Evolutionary conservation across 2,888 invertebrate genomes (phyloP).

Genomic region (Tridacna crocea): DNA sequence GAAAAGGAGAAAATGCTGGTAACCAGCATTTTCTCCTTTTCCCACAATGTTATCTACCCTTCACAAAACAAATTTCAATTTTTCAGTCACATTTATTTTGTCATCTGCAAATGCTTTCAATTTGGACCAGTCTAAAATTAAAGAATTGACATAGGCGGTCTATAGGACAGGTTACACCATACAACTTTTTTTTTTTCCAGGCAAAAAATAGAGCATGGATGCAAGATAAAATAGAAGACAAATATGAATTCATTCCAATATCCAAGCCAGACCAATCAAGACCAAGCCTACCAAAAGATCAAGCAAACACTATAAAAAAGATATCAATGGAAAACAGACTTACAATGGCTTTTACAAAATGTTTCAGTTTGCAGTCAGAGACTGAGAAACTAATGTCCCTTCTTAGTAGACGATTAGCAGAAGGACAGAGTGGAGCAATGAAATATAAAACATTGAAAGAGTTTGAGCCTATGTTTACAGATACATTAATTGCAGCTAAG

Average conservation of each 20-base stretch:
- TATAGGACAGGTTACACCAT: too few species aligned
- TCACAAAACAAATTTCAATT: too few species aligned
- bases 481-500: background rate
- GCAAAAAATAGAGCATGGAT: background rate
- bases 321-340: background rate
- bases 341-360: background rate
- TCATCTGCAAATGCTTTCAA: too few species aligned
- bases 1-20: too few species aligned
- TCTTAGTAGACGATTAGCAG: background rate
- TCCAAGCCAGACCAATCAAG: background rate
- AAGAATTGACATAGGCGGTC: too few species aligned
- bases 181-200: background rate
- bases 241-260: constrained; percentile 5
- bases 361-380: background rate
- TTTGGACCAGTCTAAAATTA: too few species aligned
- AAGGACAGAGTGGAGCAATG: constrained; percentile 1
- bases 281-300: background rate
- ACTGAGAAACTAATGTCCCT: background rate
- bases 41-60: too few species aligned
- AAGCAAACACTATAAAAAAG: background rate
- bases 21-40: too few species aligned
- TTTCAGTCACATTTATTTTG: too few species aligned
- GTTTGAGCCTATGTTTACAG: background rate
- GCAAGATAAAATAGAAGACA: background rate
- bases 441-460: constrained; percentile 1